Base-by-base conservation (phyloP, 2,888 invertebrate genomes). In the Drosophila macrothrix region DNA sequence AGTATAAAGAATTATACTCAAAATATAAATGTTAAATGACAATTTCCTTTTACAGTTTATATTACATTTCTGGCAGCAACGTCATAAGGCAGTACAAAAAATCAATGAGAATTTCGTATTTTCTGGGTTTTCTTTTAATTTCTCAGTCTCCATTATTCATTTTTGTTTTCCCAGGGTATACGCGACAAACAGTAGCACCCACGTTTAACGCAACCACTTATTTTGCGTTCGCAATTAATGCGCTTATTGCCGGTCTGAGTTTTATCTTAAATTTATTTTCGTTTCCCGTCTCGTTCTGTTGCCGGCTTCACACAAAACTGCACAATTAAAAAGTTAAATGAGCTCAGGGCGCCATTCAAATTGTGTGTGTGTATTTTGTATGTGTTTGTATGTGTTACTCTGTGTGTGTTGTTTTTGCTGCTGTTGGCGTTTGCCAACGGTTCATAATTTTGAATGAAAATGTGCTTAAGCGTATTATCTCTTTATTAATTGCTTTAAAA, bases 291-390 rank as follows among this genome's bases (percentile, higher is more conserved):
- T 53, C 66, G 60, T 73, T 64, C 73, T 64, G 77, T 74, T 73
- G 71, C 54, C 65, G 63, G 70, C 76, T 71, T 81, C 75, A 77
- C 76, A 79, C 82, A 78, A 87, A 82, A 73, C 73, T 82, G 86
- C 77, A 84, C 87, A 87, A 90, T 87, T 90, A 90, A 82, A 88
- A 90, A 84, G 88, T 88, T 90, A 87, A 88, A 89, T 89, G 84
- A 82, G 78, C 71, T 89, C 84, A 56, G 52, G 73, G 78, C 68
- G 68, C 77, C 73, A 86, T 80, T 72, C 73, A 73, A 71, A 70
- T 70, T 66, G 22, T 19, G 54, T 46, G 56, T 50, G 39, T 19
- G 43, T 22, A n/a, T 29, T 22, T 14, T 7, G 7, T 22, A 14
- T 43, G 46, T 28, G 16, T 22, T 14, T 14, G 6, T 22, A 14